Evolutionary conservation across 2,888 invertebrate species (phyloP).

Genomic region (Macropis europaea): DNA sequence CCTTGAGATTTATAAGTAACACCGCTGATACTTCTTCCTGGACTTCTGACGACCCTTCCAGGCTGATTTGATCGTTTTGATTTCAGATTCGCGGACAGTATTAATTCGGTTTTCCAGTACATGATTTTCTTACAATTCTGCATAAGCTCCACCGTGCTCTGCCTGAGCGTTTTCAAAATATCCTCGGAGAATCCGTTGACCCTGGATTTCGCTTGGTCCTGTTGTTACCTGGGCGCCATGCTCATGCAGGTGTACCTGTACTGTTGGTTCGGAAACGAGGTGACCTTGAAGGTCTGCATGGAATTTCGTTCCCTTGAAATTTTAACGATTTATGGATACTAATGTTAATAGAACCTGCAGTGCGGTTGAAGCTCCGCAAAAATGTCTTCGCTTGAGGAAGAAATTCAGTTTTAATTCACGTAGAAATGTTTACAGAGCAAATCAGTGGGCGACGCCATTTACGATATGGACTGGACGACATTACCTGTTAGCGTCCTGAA

Average conservation of each 20-base stretch:
- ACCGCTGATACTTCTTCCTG: neutral
- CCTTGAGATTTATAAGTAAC: conserved; percentile 42
- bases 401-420: neutral
- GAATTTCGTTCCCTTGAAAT: conserved; percentile 1
- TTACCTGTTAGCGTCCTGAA: conserved; percentile 43
- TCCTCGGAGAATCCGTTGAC: conserved; percentile 28
- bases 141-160: conserved; percentile 50
- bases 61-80: neutral
- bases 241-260: conserved; percentile 67
- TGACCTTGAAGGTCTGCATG: conserved; percentile 54
- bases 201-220: conserved; percentile 37
- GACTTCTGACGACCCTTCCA: neutral
- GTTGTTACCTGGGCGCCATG: conserved; percentile 50
- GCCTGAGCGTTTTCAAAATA: conserved; percentile 48
- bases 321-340: neutral
- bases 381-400: neutral
- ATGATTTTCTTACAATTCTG: conserved; percentile 53
- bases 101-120: conserved; percentile 42
- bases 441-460: conserved; percentile 51
- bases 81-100: conserved; percentile 31
- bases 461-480: conserved; percentile 57
- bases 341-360: neutral
- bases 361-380: neutral
- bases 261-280: conserved; percentile 71
- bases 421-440: conserved; percentile 45